Base-by-base conservation (phyloP, 2,113 vertebrate genomes). In the Phalacrocorax pelagicus region DNA sequence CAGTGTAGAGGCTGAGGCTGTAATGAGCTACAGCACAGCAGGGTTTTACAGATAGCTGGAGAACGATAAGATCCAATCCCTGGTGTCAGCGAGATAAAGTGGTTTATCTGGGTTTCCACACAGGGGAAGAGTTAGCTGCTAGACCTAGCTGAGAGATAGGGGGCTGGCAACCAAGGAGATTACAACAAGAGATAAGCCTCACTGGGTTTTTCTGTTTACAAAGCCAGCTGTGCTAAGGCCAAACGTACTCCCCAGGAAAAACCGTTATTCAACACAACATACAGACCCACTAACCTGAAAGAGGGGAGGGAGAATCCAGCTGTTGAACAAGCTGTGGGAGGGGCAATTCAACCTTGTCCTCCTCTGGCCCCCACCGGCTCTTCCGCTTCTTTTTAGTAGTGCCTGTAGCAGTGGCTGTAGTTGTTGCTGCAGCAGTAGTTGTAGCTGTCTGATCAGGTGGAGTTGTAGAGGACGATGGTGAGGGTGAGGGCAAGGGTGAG, bases 341-440 rank as follows among this genome's bases (percentile, higher is more conserved):
- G 1, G 98, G 99, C 49, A 99, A 38, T 5, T 99, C 98, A 27
- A 99, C 98, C 93, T 99, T 99, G 65, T 99, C 99, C 26, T 99
- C 99, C 81, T 99, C 99, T 0, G 99, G 99, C 6, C 99, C 99
- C 99, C 99, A 99, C 36, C 99, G 97, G 96, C 99, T 99, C 98
- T 99, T 99, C 85, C 99, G 97, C 96, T 99, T 99, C 91, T 98
- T 98, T 86, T 99, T 99, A 10, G 97, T 40, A 7, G 88, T 89
- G 77, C 92, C 93, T 0, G 79, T 6, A 4, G 81, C 96, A 36
- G 96, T 8, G 1, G 90, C 77, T 13, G 97, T 42, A 13, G 94
- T 12, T 1, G 91, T 52, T 3, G 93, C 4, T 1, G 38, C 21
- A 15, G 95, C 83, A 4, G 97, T 4, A 2, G 63, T 58, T 4